Evolutionary conservation across 2,797 vertebrate genomes (phyloP).

Genomic region (Glossophaga mutica): DNA sequence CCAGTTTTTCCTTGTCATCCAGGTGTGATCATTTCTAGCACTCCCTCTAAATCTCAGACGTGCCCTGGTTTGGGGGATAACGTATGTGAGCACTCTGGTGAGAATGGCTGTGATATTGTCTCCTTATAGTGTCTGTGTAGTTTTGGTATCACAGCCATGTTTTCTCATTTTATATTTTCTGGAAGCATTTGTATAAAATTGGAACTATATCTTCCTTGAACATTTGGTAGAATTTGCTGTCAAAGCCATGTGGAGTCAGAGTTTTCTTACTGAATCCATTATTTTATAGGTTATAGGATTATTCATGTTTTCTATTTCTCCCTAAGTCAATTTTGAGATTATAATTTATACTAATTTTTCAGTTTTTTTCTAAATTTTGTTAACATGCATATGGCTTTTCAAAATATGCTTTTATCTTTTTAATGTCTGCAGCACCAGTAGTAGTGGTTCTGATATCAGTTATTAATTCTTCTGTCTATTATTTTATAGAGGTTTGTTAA

Average conservation of each 20-base stretch:
- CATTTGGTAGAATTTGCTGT: background rate
- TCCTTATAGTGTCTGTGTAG: background rate
- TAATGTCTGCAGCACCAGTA: background rate
- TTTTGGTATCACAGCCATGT: background rate
- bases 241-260: background rate
- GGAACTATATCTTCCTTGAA: background rate
- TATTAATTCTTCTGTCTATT: conserved; percentile 9
- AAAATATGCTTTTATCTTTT: background rate
- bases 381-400: background rate
- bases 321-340: background rate
- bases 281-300: conserved; percentile 34
- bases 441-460: background rate
- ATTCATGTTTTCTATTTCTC: background rate
- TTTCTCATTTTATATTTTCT: background rate
- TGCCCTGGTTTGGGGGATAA: background rate
- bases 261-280: background rate
- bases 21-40: background rate
- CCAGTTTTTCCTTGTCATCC: background rate
- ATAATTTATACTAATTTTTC: background rate
- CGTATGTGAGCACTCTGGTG: background rate
- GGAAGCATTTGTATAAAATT: background rate
- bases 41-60: background rate
- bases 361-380: background rate
- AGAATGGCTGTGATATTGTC: background rate
- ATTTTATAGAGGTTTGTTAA: background rate